A percentile compares a stretch with the other conserved stretches of the same genome.
Conservation (phyloP, 2,797 vertebrate species). For the Coccyzus lansbergi region DNA sequence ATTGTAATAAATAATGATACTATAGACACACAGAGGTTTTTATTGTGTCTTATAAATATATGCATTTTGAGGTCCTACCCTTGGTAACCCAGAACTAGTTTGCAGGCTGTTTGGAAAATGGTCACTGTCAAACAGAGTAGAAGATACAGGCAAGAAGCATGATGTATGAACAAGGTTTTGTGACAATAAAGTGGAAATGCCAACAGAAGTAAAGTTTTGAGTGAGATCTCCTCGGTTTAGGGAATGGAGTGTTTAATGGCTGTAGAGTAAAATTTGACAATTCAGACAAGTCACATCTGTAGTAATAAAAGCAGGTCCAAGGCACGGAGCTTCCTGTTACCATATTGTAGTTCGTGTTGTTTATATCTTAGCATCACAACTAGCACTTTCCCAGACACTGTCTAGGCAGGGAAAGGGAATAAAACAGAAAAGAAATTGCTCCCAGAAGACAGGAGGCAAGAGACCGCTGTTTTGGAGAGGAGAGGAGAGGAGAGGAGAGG, state of each 20-base stretch:
- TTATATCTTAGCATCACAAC: neutral
- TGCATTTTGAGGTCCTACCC: neutral
- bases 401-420: neutral
- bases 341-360: neutral
- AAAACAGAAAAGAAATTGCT: neutral
- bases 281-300: neutral
- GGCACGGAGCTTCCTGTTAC: neutral
- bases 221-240: neutral
- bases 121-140: neutral
- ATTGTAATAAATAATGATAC: neutral
- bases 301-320: neutral
- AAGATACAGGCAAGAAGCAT: neutral
- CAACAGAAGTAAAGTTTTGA: neutral
- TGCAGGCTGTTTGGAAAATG: neutral
- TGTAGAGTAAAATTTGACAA: neutral
- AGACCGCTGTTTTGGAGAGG: neutral
- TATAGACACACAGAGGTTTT: neutral
- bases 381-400: neutral
- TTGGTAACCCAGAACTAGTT: neutral
- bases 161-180: neutral
- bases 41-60: neutral
- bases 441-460: neutral
- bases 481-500: no score
- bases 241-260: neutral
- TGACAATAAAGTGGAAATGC: neutral